These are phyloP conservation scores for Ambastaia sidthimunki DNA, from an alignment of 2,797 vertebrate genomes.

Conservation along the genomic window DNA sequence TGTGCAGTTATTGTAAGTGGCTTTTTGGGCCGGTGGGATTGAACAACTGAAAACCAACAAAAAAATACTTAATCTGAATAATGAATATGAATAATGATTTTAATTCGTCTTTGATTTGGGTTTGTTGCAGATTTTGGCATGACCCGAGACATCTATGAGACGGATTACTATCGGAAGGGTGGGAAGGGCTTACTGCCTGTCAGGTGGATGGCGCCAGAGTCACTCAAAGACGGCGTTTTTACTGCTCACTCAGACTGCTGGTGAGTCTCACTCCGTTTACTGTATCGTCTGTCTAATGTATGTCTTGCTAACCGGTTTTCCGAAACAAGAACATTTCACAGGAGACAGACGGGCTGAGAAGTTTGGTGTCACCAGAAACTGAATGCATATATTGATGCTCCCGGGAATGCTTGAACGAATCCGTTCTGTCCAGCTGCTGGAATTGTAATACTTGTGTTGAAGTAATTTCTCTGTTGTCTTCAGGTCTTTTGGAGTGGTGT, in stretches of 20 bases:
- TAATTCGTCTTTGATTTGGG: not conserved
- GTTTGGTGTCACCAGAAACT: too few relatives aligned
- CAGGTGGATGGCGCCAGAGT: constrained; percentile 98
- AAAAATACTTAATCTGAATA: too few relatives aligned
- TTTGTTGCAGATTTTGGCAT: constrained; percentile 90
- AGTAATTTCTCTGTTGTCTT: not conserved
- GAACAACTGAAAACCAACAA: too few relatives aligned
- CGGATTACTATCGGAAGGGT: constrained; percentile 96
- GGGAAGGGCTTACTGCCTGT: constrained; percentile 95
- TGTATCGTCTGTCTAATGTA: not conserved
- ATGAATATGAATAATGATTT: too few relatives aligned
- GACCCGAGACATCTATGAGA: constrained; percentile 98
- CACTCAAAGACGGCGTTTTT: constrained; percentile 95
- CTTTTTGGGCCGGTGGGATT: too few relatives aligned
- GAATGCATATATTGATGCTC: too few relatives aligned
- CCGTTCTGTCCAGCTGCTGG: not conserved
- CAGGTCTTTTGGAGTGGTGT: constrained; percentile 97
- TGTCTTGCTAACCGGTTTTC: not conserved
- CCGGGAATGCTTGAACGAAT: not conserved
- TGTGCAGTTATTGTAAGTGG: too few relatives aligned
- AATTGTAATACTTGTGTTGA: not conserved
- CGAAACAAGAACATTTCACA: not conserved
- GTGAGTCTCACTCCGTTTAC: constrained; percentile 70
- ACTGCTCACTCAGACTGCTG: constrained; percentile 94
- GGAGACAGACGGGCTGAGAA: not conserved